Base-by-base conservation (phyloP, 2,888 invertebrate genomes). In the Archips crataeganus region DNA sequence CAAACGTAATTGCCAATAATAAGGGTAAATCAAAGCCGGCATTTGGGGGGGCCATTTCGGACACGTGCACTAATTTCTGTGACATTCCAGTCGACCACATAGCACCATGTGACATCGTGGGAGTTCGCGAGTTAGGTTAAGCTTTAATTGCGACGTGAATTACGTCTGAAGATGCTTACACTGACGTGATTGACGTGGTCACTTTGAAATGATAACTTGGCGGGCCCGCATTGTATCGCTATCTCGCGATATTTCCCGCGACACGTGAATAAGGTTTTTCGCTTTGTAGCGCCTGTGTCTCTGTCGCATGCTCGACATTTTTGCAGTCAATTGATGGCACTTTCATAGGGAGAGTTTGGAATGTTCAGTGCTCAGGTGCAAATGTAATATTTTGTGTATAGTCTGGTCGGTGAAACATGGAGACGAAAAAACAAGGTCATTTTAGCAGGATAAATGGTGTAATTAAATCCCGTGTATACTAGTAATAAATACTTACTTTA, bases 21-120 rank as follows among this genome's bases (percentile, higher is more conserved):
- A 79, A 84, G 82, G 81, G 80, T 76, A 81, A 87, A 88, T 87
- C 81, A 86, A 82, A 79, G 76, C 79, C 75, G 85, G 83, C 77
- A 85, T 85, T 84, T 81, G 77, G 76, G 82, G 70, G 73, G 73
- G 63, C 73, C 59, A 69, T 73, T 67, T 73, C 62, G 73, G 73
- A 73, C 73, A 88, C 87, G 88, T 88, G 86, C 76, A 75, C 77
- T 84, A 85, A 87, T 86, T 70, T 70, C 70, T 77, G 81, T 79
- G 80, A 85, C 85, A 89, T 89, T 87, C 86, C 87, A 81, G 79
- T 80, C 82, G 9, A 59, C 73, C 73, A 68, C 73, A 73, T 73
- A 73, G 63, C 68, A 10, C 73, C 68, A 72, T 62, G 73, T 73
- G 68, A 68, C 68, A 73, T 64, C 49, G 68, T n/a, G 68, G 63